Percentiles rank a stretch among this genome's conserved stretches.
Conservation (phyloP, 2,797 vertebrate species). For the Poecile montanus region DNA sequence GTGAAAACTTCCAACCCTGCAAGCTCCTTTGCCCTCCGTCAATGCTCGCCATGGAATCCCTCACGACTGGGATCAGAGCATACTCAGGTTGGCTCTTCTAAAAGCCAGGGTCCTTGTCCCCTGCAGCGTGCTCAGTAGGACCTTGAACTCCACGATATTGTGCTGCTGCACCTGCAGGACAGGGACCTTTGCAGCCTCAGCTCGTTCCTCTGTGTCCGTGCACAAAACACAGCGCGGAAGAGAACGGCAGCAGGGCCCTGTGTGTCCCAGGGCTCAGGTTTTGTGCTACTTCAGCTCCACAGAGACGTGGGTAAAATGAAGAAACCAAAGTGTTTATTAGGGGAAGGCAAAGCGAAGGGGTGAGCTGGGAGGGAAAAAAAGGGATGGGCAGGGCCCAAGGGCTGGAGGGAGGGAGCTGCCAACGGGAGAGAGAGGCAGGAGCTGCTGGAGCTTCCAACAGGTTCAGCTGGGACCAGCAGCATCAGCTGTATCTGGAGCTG, state of each 20-base stretch:
- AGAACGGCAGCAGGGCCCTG: not conserved
- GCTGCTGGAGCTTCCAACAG: not conserved
- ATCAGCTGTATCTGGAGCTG: not conserved
- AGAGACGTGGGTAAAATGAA: rapidly evolving
- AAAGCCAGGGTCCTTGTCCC: not conserved
- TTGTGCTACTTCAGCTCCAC: not conserved
- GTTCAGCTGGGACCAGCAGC: not conserved
- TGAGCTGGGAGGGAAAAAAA: too few species aligned
- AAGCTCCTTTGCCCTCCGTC: not conserved
- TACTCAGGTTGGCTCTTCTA: not conserved
- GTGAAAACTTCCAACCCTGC: too few species aligned
- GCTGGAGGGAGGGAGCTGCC: too few species aligned
- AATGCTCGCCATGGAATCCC: too few species aligned
- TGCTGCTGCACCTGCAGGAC: not conserved
- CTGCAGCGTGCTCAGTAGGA: not conserved
- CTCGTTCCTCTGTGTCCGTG: not conserved
- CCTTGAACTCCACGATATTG: too few species aligned
- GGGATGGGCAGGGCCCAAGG: not conserved
- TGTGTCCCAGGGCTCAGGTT: not conserved
- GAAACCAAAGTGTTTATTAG: not conserved
- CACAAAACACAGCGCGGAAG: rapidly evolving
- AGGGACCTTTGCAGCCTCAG: not conserved
- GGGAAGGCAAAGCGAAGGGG: not conserved
- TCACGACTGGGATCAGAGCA: not conserved
- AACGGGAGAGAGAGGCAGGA: too few species aligned